Conservation (phyloP, 2,888 invertebrate genomes). For the Cyaniris semiargus region DNA sequence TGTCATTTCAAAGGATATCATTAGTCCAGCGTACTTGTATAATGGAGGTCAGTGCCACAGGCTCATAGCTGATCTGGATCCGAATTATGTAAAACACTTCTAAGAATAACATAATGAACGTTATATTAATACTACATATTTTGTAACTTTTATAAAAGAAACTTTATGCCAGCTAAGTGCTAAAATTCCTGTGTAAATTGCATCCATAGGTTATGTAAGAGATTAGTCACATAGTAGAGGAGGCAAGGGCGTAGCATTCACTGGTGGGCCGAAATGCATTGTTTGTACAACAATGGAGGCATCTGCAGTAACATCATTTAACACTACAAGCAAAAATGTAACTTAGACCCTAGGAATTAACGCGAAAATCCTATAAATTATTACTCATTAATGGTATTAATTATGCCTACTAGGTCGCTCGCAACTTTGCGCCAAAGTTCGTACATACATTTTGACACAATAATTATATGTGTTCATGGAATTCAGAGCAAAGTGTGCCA, state of each 20-base stretch:
- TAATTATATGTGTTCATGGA: too few species aligned
- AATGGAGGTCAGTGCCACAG: too few species aligned
- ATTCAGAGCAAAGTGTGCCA: too few species aligned
- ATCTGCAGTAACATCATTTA: constrained; percentile 58
- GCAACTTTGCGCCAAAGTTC: too few species aligned
- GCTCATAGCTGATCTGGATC: too few species aligned
- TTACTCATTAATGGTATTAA: background rate
- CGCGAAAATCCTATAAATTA: background rate
- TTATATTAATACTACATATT: too few species aligned
- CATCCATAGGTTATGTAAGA: constrained; percentile 29
- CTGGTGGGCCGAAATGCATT: constrained; percentile 65
- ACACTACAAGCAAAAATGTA: background rate
- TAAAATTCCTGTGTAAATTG: background rate
- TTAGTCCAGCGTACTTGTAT: too few species aligned
- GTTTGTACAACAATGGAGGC: constrained; percentile 67
- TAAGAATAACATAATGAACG: background rate
- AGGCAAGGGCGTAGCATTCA: constrained; percentile 55
- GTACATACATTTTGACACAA: too few species aligned
- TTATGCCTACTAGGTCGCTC: too few species aligned
- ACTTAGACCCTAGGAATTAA: background rate
- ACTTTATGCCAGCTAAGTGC: background rate
- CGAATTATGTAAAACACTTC: background rate
- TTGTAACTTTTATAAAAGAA: too few species aligned
- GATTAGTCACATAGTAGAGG: constrained; percentile 46
- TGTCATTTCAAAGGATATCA: too few species aligned